phyloP scores from a whole-genome alignment of 2,888 invertebrate species.

The Sphaeridia pumilis region DNA sequence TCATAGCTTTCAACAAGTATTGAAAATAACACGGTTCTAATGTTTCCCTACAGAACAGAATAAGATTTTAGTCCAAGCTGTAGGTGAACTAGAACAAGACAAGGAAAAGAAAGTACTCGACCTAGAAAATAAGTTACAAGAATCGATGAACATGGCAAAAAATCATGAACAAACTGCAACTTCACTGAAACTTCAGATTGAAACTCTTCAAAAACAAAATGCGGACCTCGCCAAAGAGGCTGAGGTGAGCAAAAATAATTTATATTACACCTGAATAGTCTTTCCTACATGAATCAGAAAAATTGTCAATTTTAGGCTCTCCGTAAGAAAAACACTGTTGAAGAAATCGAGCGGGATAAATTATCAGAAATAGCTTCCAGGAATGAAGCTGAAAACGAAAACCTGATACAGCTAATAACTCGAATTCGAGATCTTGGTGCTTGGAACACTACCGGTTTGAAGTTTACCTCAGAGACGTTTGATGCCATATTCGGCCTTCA shows the following conservation, averaged over 20 bases:
- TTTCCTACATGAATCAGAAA: no score
- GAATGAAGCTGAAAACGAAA: slow-evolving; percentile 34
- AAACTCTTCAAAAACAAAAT: no score
- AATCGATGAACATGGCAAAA: slow-evolving; percentile 37
- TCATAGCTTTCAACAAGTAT: not conserved
- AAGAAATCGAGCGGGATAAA: no score
- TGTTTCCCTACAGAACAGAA: slow-evolving; percentile 54
- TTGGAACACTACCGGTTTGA: slow-evolving; percentile 33
- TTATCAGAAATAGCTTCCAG: no score
- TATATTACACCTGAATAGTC: no score
- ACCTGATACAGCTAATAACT: slow-evolving; percentile 26
- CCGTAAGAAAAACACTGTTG: no score
- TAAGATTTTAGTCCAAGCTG: slow-evolving; percentile 51
- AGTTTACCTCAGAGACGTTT: slow-evolving; percentile 25
- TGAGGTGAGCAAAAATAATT: slow-evolving; percentile 28
- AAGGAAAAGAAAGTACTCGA: slow-evolving; percentile 49
- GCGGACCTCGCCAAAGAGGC: slow-evolving; percentile 29
- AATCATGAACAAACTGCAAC: slow-evolving; percentile 37
- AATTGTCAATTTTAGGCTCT: no score
- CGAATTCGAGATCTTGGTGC: slow-evolving; percentile 34
- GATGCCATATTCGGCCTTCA: slow-evolving; percentile 33
- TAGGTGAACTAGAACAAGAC: slow-evolving; percentile 56
- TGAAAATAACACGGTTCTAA: not conserved
- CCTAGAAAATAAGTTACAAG: slow-evolving; percentile 46
- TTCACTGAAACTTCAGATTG: not conserved